Conservation (phyloP, 2,888 invertebrate genomes). For the Eremobia ochroleuca region DNA sequence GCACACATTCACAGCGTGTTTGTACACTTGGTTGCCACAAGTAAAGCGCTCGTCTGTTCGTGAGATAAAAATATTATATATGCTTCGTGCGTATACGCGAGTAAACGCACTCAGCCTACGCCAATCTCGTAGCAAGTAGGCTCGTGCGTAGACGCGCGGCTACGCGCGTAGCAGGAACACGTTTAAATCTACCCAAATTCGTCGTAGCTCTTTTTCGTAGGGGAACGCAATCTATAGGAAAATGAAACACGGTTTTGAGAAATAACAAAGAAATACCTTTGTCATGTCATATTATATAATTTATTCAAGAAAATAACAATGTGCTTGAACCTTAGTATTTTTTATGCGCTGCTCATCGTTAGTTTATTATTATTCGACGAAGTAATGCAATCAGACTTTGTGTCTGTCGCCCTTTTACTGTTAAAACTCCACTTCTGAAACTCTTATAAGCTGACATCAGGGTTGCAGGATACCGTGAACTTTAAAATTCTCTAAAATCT, state of each 20-base stretch:
- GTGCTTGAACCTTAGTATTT: not conserved
- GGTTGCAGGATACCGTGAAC: not conserved
- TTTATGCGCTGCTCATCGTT: too few species aligned
- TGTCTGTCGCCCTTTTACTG: not conserved
- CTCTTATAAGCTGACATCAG: not conserved
- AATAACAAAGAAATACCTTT: not conserved
- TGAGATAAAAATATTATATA: not conserved
- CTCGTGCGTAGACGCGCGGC: not conserved
- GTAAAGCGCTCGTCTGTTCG: not conserved
- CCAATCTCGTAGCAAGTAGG: not conserved
- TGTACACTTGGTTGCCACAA: not conserved
- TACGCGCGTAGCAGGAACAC: conserved; percentile 3
- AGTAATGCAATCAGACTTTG: conserved; percentile 12
- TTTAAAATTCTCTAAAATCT: not conserved
- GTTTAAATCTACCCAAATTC: not conserved
- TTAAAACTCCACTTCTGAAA: conserved; percentile 1
- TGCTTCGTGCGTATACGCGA: too few species aligned
- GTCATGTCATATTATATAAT: not conserved
- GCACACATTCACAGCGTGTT: not conserved
- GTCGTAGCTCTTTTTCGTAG: not conserved
- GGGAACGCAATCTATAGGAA: not conserved
- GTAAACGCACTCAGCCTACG: not conserved
- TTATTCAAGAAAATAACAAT: not conserved
- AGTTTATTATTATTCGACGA: not conserved
- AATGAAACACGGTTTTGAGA: not conserved